phyloP scores from a whole-genome alignment of 2,888 invertebrate genomes.

The Apamea sordens region DNA sequence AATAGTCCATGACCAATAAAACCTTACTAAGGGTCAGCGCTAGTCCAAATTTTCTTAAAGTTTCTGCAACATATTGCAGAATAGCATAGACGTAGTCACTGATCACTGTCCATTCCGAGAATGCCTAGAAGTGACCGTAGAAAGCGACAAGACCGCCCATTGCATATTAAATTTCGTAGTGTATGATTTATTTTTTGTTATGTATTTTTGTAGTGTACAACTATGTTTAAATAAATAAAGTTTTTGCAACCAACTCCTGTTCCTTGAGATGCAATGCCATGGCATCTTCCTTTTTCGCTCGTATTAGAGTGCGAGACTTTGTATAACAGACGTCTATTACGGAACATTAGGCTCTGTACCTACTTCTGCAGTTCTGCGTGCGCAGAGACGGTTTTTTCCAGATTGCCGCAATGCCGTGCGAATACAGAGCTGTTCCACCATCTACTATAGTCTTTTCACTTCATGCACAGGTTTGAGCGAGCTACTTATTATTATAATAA shows the following conservation, averaged over 20 bases:
- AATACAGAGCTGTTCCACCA: not conserved
- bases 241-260: not conserved
- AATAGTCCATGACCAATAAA: not conserved
- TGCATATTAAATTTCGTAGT: too few species aligned
- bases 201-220: too few species aligned
- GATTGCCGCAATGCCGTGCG: too few species aligned
- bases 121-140: too few species aligned
- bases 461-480: too few species aligned
- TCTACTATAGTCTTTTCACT: not conserved
- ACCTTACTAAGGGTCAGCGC: not conserved
- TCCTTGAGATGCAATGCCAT: not conserved
- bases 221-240: not conserved
- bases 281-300: not conserved
- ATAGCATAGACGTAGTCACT: too few species aligned
- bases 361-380: not conserved
- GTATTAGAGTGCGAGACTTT: not conserved
- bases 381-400: not conserved
- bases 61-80: not conserved
- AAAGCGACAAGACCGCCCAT: too few species aligned
- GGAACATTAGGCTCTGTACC: not conserved
- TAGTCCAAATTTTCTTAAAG: not conserved
- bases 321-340: not conserved
- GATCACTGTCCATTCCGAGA: too few species aligned
- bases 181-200: too few species aligned
- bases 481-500: not conserved